Evolutionary conservation across 2,113 vertebrate species (phyloP), one percentile per base, ranked within the genome.

Genomic region (Apodemus speciosus): DNA sequence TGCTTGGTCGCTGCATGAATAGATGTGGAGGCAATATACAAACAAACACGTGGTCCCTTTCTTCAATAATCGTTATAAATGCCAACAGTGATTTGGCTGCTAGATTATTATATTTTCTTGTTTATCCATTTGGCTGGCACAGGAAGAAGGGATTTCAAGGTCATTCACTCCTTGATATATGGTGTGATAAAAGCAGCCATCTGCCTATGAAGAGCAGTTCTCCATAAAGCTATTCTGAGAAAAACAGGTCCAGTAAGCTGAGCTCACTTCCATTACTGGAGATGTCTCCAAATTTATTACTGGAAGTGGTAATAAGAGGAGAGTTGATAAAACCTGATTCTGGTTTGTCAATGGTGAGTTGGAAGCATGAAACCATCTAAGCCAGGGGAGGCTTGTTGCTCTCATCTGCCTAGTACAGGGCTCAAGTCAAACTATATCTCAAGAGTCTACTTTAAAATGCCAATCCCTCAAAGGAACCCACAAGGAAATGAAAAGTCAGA

Each of bases 241-340:
- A 97, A 97, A 90, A 0, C 8, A 95, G 94, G 93, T 98, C 97
- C 97, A 97, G 97, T 97, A 98, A 98, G 91, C 90, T 95, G 96
- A 98, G 97, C 93, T 98, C 97, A 98, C 95, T 62, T 92, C 90
- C 93, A 91, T 98, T 98, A 96, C 97, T 98, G 97, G 97, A 98
- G 97, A 97, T 96, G 91, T 60, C 89, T 96, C 89, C 87, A 95
- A 73, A 96, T 97, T 96, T 97, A 95, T 97, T 97, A 95, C 96
- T 97, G 96, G 95, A 97, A 98, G 66, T 91, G 89, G 75, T 95
- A 92, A 96, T 84, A 95, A 84, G 69, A 96, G 38, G 58, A 95
- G 66, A 93, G 88, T 97, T 56, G 73, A 90, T 93, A 95, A 88
- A 87, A 64, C 91, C 80, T 97, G 92, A 92, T 96, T 88, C 94